Conservation (phyloP, 2,113 vertebrate genomes). For the Abramis brama region DNA sequence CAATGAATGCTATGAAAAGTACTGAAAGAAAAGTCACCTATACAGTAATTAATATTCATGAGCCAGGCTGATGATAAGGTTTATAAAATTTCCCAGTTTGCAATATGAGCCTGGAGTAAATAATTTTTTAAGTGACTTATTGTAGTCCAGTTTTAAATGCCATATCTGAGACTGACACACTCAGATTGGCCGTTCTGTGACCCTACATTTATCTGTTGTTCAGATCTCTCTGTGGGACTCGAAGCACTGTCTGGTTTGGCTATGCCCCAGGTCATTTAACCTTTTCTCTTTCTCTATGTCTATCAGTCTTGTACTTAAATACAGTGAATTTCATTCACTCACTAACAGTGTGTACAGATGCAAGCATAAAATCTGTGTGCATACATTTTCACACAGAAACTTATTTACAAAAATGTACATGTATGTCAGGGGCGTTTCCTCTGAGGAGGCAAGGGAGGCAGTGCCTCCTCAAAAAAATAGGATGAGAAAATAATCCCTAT, state of each 20-base stretch:
- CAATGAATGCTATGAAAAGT: not conserved
- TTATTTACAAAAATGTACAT: too few relatives aligned
- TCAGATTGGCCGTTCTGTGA: not conserved
- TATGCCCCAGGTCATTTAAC: conserved; percentile 21
- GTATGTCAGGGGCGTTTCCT: too few relatives aligned
- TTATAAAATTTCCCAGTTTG: not conserved
- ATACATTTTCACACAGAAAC: not conserved
- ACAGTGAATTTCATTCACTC: not conserved
- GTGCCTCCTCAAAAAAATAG: too few relatives aligned
- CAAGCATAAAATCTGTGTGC: not conserved
- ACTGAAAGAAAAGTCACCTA: not conserved
- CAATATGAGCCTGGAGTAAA: not conserved
- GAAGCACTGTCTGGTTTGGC: conserved; percentile 11
- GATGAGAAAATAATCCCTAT: too few relatives aligned
- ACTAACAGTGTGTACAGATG: not conserved
- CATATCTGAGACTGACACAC: not conserved
- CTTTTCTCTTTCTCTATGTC: not conserved
- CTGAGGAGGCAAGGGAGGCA: too few relatives aligned
- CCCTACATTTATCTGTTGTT: not conserved
- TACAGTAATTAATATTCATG: not conserved
- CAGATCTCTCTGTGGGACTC: not conserved
- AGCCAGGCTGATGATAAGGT: not conserved
- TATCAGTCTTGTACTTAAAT: not conserved
- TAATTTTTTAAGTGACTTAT: not conserved
- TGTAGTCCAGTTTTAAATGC: not conserved